A percentile compares a stretch with the other conserved stretches of the same genome.
Conservation (phyloP, 2,797 vertebrate species). For the Myiothlypis chrysogaster region DNA sequence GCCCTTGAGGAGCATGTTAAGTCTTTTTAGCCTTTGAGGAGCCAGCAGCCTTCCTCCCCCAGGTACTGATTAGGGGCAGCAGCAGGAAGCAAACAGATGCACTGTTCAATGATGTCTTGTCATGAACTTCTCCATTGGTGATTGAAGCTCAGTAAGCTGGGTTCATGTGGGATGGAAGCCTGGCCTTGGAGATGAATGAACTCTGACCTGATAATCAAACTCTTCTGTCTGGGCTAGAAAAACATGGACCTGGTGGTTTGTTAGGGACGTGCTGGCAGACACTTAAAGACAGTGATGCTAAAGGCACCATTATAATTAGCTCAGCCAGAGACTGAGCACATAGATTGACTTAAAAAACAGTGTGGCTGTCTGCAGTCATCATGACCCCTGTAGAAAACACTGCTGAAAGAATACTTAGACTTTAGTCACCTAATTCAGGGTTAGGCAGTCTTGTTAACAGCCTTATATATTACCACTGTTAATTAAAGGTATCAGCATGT, state of each 20-base stretch:
- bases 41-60: not conserved
- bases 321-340: not conserved
- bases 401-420: not conserved
- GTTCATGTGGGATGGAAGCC: not conserved
- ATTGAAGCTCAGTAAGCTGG: not conserved
- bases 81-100: not conserved
- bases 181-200: not conserved
- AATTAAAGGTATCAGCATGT: not conserved
- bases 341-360: slow-evolving; percentile 8
- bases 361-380: not conserved
- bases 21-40: not conserved
- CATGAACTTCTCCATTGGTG: not conserved
- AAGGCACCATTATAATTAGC: slow-evolving; percentile 36
- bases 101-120: not conserved
- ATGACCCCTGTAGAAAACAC: not conserved
- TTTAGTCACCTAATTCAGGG: not conserved
- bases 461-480: not conserved
- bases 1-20: not conserved
- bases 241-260: slow-evolving; percentile 14
- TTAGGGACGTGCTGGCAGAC: slow-evolving; percentile 23
- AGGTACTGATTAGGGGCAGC: not conserved
- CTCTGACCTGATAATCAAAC: not conserved
- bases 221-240: slow-evolving; percentile 4
- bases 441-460: not conserved
- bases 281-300: not conserved